Conservation (phyloP, 2,113 vertebrate genomes). For the Arvicanthis niloticus region DNA sequence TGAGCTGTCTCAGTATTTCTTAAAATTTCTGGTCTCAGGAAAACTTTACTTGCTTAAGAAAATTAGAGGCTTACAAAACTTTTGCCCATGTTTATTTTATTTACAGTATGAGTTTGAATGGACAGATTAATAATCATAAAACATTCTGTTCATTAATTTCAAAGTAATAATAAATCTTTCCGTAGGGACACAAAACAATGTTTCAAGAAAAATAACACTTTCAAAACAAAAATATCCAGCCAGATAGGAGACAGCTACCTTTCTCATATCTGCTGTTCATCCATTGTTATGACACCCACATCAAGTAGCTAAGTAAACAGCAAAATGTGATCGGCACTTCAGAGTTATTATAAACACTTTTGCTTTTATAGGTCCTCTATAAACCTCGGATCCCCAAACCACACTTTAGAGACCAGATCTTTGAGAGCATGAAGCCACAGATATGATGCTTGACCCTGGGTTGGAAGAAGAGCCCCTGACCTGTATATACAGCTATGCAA, state of each 20-base stretch:
- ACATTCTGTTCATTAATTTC: neutral
- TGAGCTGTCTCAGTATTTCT: neutral
- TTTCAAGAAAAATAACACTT: constrained; percentile 21
- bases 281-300: neutral
- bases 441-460: neutral
- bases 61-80: neutral
- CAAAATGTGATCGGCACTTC: neutral
- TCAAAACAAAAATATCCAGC: neutral
- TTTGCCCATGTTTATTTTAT: neutral
- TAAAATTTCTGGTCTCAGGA: constrained; percentile 7
- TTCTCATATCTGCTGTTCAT: neutral
- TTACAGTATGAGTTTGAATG: neutral
- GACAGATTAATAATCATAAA: constrained; percentile 15
- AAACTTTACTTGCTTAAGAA: neutral
- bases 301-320: neutral
- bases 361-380: neutral
- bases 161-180: constrained; percentile 4
- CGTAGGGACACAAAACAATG: neutral
- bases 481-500: neutral
- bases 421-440: neutral
- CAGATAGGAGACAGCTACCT: neutral
- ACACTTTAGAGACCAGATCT: neutral
- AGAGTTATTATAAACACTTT: neutral
- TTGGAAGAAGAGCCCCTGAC: neutral
- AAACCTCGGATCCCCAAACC: neutral